Evolutionary conservation across 2,797 vertebrate genomes (phyloP).

Genomic region (Poeciliopsis gracilis): DNA sequence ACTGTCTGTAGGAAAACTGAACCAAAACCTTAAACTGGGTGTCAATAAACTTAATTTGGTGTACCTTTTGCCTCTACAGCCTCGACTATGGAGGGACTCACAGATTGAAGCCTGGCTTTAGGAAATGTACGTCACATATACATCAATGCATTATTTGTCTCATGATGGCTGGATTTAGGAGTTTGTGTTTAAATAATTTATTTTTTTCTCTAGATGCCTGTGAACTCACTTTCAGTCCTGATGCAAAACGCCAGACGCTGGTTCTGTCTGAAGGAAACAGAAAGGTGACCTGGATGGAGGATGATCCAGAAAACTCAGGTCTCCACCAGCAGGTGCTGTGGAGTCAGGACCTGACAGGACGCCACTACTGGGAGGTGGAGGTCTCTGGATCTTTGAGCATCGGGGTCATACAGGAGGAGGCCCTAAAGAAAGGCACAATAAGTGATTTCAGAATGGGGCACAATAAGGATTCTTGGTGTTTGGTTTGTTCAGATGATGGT

Average conservation of each 20-base stretch:
- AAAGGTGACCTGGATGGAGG: slow-evolving; percentile 35
- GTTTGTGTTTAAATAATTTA: not conserved
- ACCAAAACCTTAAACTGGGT: not conserved
- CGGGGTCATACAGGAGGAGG: slow-evolving; percentile 29
- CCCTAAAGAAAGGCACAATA: not conserved
- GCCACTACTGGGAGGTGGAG: slow-evolving; percentile 55
- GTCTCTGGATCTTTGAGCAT: not conserved
- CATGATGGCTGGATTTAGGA: too few species aligned
- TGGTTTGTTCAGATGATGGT: slow-evolving; percentile 15
- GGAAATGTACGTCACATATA: slow-evolving; percentile 17
- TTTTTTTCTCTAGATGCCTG: slow-evolving; percentile 37
- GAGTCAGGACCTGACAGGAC: slow-evolving; percentile 25
- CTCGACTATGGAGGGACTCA: slow-evolving; percentile 3
- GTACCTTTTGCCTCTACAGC: not conserved
- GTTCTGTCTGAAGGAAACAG: slow-evolving; percentile 40
- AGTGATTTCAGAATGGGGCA: slow-evolving; percentile 11
- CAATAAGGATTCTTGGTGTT: slow-evolving; percentile 46
- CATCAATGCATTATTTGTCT: not conserved
- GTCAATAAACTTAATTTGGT: not conserved
- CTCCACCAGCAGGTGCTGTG: slow-evolving; percentile 25
- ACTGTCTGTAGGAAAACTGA: not conserved
- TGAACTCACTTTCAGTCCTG: slow-evolving; percentile 34
- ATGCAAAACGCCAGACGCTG: slow-evolving; percentile 29
- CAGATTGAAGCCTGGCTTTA: slow-evolving; percentile 5
- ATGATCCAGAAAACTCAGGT: slow-evolving; percentile 8